Conservation (phyloP, 1,140 invertebrate species). For the Brachystomella parvula region DNA sequence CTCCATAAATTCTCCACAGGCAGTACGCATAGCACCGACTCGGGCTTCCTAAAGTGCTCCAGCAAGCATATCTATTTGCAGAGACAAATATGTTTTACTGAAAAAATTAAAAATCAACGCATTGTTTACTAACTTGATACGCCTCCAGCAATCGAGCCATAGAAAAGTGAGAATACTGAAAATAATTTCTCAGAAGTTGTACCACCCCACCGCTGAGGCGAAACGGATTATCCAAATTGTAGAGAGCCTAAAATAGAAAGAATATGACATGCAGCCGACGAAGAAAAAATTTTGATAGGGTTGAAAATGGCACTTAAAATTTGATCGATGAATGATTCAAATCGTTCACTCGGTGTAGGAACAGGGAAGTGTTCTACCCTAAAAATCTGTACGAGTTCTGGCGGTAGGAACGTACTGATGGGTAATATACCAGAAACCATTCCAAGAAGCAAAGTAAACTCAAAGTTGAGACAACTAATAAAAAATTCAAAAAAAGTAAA, state of each 20-base stretch:
- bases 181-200: constrained; percentile 18
- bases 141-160: constrained; percentile 11
- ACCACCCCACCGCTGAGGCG: constrained; percentile 20
- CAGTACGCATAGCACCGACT: constrained; percentile 18
- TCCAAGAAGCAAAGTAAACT: constrained; percentile 29
- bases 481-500: background rate
- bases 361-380: constrained; percentile 17
- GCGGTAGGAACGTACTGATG: too few relatives aligned
- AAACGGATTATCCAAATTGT: constrained; percentile 10
- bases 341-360: background rate
- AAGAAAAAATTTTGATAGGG: background rate
- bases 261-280: background rate
- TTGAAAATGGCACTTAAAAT: background rate
- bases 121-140: constrained; percentile 16
- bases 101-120: background rate
- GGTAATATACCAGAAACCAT: constrained; percentile 11
- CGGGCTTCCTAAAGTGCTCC: constrained; percentile 18
- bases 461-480: constrained; percentile 23
- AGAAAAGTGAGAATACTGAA: constrained; percentile 16
- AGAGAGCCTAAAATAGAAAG: constrained; percentile 19
- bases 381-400: too few relatives aligned
- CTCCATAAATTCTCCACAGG: background rate
- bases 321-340: constrained; percentile 15
- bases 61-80: constrained; percentile 23
- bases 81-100: background rate